Conservation (phyloP, 2,797 vertebrate species). For the Zalophus californianus region DNA sequence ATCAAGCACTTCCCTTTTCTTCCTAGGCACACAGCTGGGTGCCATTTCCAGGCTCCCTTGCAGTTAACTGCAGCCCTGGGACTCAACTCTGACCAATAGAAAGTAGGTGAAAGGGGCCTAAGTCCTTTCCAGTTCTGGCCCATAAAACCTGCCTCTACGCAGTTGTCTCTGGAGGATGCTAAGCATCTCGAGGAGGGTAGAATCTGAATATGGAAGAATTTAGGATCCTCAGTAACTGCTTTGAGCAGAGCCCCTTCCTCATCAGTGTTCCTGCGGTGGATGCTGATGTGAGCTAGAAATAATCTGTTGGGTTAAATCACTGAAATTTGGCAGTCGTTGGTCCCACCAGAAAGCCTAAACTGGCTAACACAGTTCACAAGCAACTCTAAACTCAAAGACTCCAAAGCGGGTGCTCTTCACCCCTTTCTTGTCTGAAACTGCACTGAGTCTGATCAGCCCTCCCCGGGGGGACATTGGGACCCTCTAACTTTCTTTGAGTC, state of each 20-base stretch:
- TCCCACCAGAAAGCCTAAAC: slow-evolving; percentile 28
- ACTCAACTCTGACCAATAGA: not conserved
- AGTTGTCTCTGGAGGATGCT: not conserved
- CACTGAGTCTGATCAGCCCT: not conserved
- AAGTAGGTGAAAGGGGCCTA: not conserved
- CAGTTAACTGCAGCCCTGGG: not conserved
- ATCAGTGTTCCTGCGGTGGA: not conserved
- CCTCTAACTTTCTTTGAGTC: not conserved
- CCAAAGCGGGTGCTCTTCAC: not conserved
- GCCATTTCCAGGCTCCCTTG: not conserved
- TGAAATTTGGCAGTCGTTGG: not conserved
- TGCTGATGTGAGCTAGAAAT: not conserved
- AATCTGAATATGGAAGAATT: not conserved
- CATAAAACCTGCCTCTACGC: not conserved
- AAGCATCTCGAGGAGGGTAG: not conserved
- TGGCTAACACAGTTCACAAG: not conserved
- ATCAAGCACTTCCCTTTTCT: not conserved
- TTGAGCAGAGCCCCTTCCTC: not conserved
- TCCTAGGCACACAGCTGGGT: not conserved
- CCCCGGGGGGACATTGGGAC: not conserved
- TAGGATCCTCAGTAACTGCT: not conserved
- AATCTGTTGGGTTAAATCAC: not conserved
- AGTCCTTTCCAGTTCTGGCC: not conserved
- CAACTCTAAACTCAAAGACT: not conserved
- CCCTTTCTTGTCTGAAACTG: not conserved